phyloP scores from a whole-genome alignment of 2,888 invertebrate genomes.

The Drosophila eohydei region DNA sequence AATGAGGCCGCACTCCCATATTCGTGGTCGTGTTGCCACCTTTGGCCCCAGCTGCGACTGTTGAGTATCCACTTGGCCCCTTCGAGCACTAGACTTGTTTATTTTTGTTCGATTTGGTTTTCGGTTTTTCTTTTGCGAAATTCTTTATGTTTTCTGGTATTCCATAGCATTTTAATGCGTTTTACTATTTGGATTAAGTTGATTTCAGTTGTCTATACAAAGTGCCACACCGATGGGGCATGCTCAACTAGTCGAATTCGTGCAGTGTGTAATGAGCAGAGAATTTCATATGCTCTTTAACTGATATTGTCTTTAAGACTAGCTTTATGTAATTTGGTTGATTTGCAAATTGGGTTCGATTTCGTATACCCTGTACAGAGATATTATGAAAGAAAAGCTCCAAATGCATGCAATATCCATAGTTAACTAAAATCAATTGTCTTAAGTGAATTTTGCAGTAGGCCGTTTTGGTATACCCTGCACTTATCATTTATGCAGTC shows the following conservation, averaged over 20 bases:
- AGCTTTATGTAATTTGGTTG: not conserved
- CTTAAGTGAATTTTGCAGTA: too few relatives aligned
- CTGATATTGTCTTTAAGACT: too few relatives aligned
- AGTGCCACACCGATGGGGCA: not conserved
- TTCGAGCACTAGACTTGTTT: slow-evolving; percentile 39
- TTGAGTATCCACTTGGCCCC: slow-evolving; percentile 49
- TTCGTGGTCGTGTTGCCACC: slow-evolving; percentile 13
- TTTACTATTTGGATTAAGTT: slow-evolving; percentile 15
- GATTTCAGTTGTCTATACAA: not conserved
- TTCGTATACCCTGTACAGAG: not conserved
- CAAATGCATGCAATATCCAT: not conserved
- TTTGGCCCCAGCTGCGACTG: slow-evolving; percentile 21
- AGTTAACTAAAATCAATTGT: not conserved
- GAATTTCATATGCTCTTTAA: not conserved
- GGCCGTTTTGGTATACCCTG: too few relatives aligned
- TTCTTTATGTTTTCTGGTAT: slow-evolving; percentile 28
- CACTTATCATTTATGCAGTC: too few relatives aligned
- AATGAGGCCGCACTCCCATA: slow-evolving; percentile 56
- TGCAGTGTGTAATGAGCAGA: not conserved
- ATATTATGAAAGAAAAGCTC: too few relatives aligned
- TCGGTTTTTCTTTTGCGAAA: slow-evolving; percentile 63
- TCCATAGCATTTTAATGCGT: slow-evolving; percentile 33
- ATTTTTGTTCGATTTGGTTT: slow-evolving; percentile 47
- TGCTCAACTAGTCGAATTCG: not conserved
- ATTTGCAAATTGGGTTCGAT: not conserved